phyloP scores from a whole-genome alignment of 2,113 vertebrate genomes.

The Oncorhynchus gorbuscha region DNA sequence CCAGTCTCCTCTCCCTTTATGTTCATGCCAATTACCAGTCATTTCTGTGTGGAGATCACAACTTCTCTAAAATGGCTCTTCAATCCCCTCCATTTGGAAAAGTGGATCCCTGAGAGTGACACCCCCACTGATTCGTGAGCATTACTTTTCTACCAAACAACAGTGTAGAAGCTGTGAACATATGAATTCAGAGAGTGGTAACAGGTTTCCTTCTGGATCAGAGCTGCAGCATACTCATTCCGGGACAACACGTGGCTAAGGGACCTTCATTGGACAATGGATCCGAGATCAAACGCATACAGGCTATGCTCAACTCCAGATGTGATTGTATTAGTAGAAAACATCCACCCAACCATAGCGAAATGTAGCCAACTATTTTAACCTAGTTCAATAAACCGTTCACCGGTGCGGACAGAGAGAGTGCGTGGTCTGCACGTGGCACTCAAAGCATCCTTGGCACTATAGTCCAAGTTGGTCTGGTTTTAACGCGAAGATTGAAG shows the following conservation, averaged over 20 bases:
- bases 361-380: conserved; percentile 56
- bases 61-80: background rate
- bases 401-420: conserved; percentile 64
- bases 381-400: conserved; percentile 56
- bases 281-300: conserved; percentile 38
- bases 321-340: conserved; percentile 63
- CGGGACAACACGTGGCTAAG: conserved; percentile 40
- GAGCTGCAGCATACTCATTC: background rate
- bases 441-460: conserved; percentile 14
- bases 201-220: background rate
- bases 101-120: background rate
- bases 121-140: background rate
- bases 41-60: background rate
- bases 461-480: conserved; percentile 35
- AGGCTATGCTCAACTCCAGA: conserved; percentile 57
- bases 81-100: background rate
- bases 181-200: too few species aligned
- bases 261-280: conserved; percentile 53
- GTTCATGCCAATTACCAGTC: background rate
- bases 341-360: conserved; percentile 38
- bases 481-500: too few species aligned
- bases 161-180: background rate
- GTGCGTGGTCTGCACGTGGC: conserved; percentile 31
- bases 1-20: background rate
- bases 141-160: background rate